These are phyloP conservation scores for Bos javanicus DNA, from an alignment of 2,113 vertebrate genomes.

Conservation along the genomic window DNA sequence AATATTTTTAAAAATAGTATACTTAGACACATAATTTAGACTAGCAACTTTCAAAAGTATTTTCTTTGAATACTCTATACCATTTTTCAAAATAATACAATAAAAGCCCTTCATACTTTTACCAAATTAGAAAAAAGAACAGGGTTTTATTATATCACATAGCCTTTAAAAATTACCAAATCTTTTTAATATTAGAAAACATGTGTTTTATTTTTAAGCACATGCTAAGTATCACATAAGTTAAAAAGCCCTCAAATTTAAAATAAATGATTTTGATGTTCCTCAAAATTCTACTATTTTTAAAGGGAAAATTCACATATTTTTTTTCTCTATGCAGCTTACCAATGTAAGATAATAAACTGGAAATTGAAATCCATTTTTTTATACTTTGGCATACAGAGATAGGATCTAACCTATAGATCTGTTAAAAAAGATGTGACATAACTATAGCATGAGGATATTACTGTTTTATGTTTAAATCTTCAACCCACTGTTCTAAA, in stretches of 20 bases:
- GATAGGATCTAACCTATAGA: background rate
- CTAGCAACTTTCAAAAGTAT: background rate
- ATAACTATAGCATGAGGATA: background rate
- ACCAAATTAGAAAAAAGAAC: background rate
- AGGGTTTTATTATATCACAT: background rate
- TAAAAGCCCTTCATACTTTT: background rate
- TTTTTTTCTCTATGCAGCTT: background rate
- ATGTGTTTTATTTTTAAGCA: background rate
- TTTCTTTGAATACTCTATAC: background rate
- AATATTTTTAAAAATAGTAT: background rate
- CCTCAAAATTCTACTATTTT: constrained; percentile 9
- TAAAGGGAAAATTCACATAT: background rate
- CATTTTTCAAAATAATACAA: constrained; percentile 4
- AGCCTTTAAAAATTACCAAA: background rate
- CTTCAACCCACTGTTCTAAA: background rate
- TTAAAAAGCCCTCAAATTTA: background rate
- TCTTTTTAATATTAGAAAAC: background rate
- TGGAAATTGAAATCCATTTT: background rate
- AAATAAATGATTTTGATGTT: background rate
- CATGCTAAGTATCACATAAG: background rate
- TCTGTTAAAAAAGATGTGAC: background rate
- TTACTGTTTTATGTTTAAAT: constrained; percentile 1
- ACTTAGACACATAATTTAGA: background rate
- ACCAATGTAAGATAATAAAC: background rate
- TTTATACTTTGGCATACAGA: background rate